phyloP scores from a whole-genome alignment of 2,797 vertebrate genomes.

The Buphagus erythrorhynchus region DNA sequence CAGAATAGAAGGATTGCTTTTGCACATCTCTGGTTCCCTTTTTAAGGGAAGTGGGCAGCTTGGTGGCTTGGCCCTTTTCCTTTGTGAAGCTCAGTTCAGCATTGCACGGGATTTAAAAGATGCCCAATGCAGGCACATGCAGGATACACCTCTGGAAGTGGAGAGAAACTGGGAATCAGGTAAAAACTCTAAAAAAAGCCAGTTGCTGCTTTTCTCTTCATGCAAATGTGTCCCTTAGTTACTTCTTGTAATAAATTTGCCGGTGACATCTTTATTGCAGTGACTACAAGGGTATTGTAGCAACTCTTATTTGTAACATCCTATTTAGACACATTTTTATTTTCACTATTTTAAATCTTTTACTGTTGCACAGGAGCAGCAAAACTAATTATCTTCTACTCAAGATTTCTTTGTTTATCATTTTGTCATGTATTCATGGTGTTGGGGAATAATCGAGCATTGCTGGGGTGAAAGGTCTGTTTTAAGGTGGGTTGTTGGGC shows the following conservation, averaged over 20 bases:
- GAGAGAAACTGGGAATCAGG: neutral
- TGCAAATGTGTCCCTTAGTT: neutral
- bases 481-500: neutral
- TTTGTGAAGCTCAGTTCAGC: neutral
- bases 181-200: neutral
- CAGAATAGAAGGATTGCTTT: neutral
- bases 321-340: neutral
- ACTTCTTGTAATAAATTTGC: neutral
- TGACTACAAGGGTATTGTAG: no score
- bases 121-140: fast-evolving
- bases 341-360: neutral
- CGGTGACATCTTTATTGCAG: neutral
- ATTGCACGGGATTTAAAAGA: fast-evolving
- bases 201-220: neutral
- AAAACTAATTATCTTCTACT: neutral
- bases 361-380: neutral
- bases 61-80: neutral
- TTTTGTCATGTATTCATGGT: neutral
- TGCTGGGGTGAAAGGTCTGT: neutral
- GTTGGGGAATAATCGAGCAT: neutral
- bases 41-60: neutral
- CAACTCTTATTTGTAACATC: neutral
- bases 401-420: neutral
- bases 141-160: neutral
- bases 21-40: neutral